phyloP scores from a whole-genome alignment of 2,888 invertebrate species.

The Microplitis manilae region DNA sequence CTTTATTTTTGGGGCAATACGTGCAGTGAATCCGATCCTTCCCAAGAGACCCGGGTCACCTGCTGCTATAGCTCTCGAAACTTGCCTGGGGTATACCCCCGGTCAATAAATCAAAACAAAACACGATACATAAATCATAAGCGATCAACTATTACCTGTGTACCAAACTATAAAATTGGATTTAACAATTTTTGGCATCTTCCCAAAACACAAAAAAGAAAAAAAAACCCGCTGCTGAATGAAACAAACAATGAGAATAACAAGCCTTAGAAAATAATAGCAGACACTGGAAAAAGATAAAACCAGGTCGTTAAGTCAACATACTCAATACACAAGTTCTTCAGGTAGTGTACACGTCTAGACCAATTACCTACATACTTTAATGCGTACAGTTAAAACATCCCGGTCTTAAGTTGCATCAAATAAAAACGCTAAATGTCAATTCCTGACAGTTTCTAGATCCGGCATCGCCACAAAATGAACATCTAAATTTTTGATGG shows the following conservation, averaged over 20 bases:
- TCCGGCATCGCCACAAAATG: neutral
- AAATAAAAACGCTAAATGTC: neutral
- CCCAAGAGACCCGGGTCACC: constrained; percentile 42
- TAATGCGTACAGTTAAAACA: constrained; percentile 5
- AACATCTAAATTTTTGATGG: too few species aligned
- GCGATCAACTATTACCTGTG: constrained; percentile 49
- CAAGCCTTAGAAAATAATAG: neutral
- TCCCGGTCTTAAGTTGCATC: neutral
- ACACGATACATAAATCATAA: constrained; percentile 50
- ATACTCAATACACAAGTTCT: constrained; percentile 31
- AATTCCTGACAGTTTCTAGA: neutral
- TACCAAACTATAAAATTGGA: constrained; percentile 45
- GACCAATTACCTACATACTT: constrained; percentile 63
- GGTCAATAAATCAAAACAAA: constrained; percentile 51
- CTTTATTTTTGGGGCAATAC: constrained; percentile 7
- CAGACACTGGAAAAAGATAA: neutral
- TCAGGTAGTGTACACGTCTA: constrained; percentile 49
- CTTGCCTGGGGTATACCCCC: constrained; percentile 41
- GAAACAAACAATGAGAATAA: too few species aligned
- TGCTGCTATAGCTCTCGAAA: constrained; percentile 38
- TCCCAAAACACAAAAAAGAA: too few species aligned
- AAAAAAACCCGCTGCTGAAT: too few species aligned
- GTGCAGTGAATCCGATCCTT: constrained; percentile 6
- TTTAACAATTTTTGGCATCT: constrained; percentile 16
- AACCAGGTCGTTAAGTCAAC: constrained; percentile 47